Conservation (phyloP, 2,888 invertebrate species). For the Mylabris sibirica region DNA sequence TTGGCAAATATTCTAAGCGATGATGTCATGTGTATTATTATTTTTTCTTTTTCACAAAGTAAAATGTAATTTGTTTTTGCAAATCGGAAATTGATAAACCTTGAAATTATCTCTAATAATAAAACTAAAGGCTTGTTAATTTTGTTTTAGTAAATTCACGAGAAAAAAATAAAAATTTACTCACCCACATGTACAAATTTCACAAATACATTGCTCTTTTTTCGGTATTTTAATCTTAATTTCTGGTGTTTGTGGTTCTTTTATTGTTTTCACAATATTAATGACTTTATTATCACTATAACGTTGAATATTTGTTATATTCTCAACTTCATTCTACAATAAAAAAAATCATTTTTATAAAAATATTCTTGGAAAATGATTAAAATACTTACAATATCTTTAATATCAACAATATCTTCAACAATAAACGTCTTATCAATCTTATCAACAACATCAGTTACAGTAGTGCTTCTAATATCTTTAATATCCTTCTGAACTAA, state of each 20-base stretch:
- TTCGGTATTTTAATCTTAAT: constrained; percentile 59
- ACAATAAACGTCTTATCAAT: constrained; percentile 65
- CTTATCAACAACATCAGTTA: constrained; percentile 54
- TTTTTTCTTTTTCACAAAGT: neutral
- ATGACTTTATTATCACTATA: constrained; percentile 65
- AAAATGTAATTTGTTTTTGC: neutral
- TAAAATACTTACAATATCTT: constrained; percentile 61
- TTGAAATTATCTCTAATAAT: neutral
- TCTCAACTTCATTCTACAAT: constrained; percentile 59
- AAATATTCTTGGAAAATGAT: constrained; percentile 17
- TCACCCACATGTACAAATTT: constrained; percentile 92
- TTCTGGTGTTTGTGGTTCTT: constrained; percentile 56
- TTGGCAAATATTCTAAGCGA: constrained; percentile 45
- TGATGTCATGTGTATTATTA: constrained; percentile 42
- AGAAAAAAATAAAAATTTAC: constrained; percentile 54
- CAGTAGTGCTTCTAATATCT: constrained; percentile 33
- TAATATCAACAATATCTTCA: constrained; percentile 68
- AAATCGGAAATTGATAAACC: neutral
- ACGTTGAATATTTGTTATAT: constrained; percentile 58
- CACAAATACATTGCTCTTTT: constrained; percentile 87
- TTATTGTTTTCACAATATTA: constrained; percentile 60
- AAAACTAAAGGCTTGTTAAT: neutral
- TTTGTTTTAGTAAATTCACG: neutral
- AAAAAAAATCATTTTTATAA: constrained; percentile 23
- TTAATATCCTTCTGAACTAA: constrained; percentile 34